Percentiles rank a stretch among this genome's conserved stretches.
phyloP scores from a whole-genome alignment of 2,113 vertebrate species.

The Cromileptes altivelis region DNA sequence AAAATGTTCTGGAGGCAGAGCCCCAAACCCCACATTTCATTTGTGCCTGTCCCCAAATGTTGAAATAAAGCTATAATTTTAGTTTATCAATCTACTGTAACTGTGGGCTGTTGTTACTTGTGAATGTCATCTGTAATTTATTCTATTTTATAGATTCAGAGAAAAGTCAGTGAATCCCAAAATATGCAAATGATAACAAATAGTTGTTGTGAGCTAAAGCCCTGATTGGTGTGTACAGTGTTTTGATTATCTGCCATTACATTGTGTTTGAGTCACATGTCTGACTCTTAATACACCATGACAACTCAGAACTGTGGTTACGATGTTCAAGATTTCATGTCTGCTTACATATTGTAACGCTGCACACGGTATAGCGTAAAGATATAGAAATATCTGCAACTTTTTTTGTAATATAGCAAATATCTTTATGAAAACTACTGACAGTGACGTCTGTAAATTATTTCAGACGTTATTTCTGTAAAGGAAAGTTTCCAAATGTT shows the following conservation, averaged over 20 bases:
- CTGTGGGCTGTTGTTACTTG: too few species aligned
- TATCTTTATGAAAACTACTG: neutral
- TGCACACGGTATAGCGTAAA: neutral
- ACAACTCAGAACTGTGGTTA: neutral
- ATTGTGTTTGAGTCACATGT: neutral
- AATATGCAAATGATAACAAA: neutral
- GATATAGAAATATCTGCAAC: too few species aligned
- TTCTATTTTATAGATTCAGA: too few species aligned
- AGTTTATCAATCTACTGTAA: too few species aligned
- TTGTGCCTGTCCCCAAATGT: too few species aligned
- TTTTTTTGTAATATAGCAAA: too few species aligned
- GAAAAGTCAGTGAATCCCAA: neutral
- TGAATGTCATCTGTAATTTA: accelerated
- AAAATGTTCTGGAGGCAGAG: too few species aligned
- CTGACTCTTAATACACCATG: neutral
- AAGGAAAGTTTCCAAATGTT: neutral
- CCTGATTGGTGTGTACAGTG: neutral
- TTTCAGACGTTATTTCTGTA: neutral
- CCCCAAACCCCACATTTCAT: too few species aligned
- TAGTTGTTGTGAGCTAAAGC: too few species aligned
- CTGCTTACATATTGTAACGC: neutral
- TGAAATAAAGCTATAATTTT: too few species aligned
- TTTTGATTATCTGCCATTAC: neutral
- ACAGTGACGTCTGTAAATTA: neutral
- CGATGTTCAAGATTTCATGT: neutral